These are phyloP conservation scores for Amphilophus citrinellus DNA, from an alignment of 2,113 vertebrate genomes.

Conservation along the genomic window DNA sequence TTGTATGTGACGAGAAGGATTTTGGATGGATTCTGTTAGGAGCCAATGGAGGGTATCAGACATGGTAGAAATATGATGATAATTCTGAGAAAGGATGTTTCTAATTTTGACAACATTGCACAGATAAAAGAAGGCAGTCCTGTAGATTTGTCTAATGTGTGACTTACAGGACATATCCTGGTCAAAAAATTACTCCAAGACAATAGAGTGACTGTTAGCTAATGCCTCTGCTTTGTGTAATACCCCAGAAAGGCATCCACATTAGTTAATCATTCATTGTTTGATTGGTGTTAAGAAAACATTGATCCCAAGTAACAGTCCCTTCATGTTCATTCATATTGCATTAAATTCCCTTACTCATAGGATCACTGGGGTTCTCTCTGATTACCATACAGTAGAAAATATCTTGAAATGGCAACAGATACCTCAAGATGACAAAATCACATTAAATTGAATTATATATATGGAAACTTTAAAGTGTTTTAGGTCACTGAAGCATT, in stretches of 20 bases:
- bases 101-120: no score
- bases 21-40: no score
- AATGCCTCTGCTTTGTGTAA: rapidly evolving
- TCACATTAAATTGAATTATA: not conserved
- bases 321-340: not conserved
- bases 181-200: not conserved
- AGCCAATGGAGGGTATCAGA: no score
- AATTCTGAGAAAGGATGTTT: no score
- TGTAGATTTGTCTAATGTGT: no score
- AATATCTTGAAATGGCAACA: not conserved
- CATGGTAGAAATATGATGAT: no score
- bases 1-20: no score
- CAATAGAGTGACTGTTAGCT: rapidly evolving
- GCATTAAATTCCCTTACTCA: not conserved
- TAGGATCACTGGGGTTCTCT: not conserved
- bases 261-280: no score
- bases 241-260: no score
- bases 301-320: no score
- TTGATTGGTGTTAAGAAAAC: no score
- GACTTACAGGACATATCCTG: not conserved
- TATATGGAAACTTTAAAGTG: not conserved
- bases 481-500: not conserved
- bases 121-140: no score
- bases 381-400: rapidly evolving
- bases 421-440: not conserved